A percentile compares a stretch with the other conserved stretches of the same genome.
phyloP scores from a whole-genome alignment of 2,113 vertebrate species.

The Amphilophus citrinellus region DNA sequence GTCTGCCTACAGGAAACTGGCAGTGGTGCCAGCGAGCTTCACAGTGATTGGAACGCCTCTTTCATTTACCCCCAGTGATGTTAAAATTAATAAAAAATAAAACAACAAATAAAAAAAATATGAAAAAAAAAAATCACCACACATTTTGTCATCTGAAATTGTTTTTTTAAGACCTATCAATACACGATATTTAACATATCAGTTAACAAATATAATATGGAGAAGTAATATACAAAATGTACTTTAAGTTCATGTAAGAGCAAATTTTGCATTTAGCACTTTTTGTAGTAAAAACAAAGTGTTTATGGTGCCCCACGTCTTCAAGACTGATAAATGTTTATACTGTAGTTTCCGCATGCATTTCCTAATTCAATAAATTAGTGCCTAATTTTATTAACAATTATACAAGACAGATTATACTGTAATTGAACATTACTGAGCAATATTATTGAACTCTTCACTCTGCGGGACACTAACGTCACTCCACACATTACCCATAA shows the following conservation, averaged over 20 bases:
- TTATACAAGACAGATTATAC: neutral
- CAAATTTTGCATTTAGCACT: neutral
- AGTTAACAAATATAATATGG: too few species aligned
- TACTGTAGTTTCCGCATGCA: neutral
- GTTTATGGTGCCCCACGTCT: neutral
- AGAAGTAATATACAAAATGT: neutral
- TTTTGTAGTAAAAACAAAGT: neutral
- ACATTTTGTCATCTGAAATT: neutral
- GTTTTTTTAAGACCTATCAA: too few species aligned
- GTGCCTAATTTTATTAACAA: neutral
- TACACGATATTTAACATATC: too few species aligned
- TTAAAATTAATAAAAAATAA: too few species aligned
- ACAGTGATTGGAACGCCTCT: neutral
- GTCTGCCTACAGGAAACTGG: neutral
- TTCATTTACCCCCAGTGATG: neutral
- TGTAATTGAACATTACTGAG: neutral
- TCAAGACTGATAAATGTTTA: neutral
- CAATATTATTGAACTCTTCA: too few species aligned
- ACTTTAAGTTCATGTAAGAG: neutral
- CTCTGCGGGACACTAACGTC: fast-evolving
- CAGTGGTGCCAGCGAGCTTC: neutral
- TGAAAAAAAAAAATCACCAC: fast-evolving
- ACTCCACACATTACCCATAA: neutral
- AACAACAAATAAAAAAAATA: neutral
- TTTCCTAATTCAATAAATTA: neutral